Evolutionary conservation across 2,113 vertebrate species (phyloP).

Genomic region (Gnathonemus longibarbis): DNA sequence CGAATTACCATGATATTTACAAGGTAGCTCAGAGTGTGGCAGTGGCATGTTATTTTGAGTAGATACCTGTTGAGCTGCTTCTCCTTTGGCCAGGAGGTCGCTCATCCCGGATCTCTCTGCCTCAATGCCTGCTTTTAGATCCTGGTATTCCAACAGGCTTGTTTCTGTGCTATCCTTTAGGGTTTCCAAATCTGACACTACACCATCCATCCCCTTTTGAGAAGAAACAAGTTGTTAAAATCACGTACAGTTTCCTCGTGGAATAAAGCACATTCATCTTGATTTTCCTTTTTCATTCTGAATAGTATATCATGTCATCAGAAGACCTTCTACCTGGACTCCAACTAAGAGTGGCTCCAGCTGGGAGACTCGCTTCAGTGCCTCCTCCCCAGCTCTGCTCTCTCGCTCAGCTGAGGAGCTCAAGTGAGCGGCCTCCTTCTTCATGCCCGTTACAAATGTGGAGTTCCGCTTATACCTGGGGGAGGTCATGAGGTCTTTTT

Average conservation of each 20-base stretch:
- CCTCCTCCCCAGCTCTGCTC: slow-evolving; percentile 36
- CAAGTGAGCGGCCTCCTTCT: slow-evolving; percentile 36
- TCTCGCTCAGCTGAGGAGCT: slow-evolving; percentile 39
- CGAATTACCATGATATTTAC: neutral
- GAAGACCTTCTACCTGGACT: neutral
- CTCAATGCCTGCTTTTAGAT: slow-evolving; percentile 25
- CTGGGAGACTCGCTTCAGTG: slow-evolving; percentile 41
- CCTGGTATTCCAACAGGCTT: slow-evolving; percentile 26
- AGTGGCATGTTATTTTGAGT: neutral
- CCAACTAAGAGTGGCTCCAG: slow-evolving; percentile 48
- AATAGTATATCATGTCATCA: neutral
- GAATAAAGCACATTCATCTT: neutral
- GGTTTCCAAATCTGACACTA: slow-evolving; percentile 32
- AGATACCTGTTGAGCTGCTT: slow-evolving; percentile 48
- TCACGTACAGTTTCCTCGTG: neutral
- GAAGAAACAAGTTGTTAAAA: neutral
- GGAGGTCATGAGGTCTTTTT: neutral
- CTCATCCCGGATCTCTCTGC: slow-evolving; percentile 7
- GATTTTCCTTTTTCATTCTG: neutral
- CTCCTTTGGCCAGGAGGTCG: slow-evolving; percentile 38
- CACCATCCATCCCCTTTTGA: slow-evolving; percentile 36
- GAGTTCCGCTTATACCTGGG: slow-evolving; percentile 47
- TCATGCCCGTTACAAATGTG: slow-evolving; percentile 41
- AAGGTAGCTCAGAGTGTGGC: neutral
- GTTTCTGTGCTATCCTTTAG: slow-evolving; percentile 25